Evolutionary conservation across 2,888 invertebrate genomes (phyloP).

Genomic region (Tipula confusa): DNA sequence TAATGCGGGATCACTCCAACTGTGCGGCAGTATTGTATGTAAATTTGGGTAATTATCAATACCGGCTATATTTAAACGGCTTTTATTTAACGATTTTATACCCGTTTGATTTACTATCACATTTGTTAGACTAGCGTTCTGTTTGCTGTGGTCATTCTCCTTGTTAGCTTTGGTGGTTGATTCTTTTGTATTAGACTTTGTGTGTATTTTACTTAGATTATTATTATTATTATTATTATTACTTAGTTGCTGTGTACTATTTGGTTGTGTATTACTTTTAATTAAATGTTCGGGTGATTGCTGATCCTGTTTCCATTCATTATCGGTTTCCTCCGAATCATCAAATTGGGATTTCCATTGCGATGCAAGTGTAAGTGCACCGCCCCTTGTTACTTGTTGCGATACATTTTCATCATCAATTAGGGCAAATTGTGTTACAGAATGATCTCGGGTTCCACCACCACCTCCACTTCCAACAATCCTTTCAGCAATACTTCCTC

Average conservation of each 20-base stretch:
- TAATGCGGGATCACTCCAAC: conserved; percentile 72
- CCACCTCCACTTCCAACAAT: conserved; percentile 42
- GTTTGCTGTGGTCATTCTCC: not conserved
- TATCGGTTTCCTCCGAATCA: conserved; percentile 91
- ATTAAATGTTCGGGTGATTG: conserved; percentile 51
- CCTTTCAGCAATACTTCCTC: conserved; percentile 39
- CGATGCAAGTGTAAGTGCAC: conserved; percentile 84
- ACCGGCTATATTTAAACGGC: conserved; percentile 69
- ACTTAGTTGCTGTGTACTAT: conserved; percentile 32
- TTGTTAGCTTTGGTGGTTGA: conserved; percentile 8
- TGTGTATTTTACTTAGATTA: conserved; percentile 39
- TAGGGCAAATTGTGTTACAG: conserved; percentile 83
- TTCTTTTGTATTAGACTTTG: not conserved
- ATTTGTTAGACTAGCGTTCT: not conserved
- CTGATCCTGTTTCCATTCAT: conserved; percentile 87
- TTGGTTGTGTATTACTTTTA: conserved; percentile 38
- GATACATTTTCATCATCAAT: conserved; percentile 92
- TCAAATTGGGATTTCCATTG: conserved; percentile 96
- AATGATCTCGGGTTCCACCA: conserved; percentile 67
- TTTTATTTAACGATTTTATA: conserved; percentile 47
- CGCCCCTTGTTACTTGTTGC: conserved; percentile 85
- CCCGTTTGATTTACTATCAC: not conserved
- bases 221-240: conserved; percentile 39
- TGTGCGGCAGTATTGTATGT: conserved; percentile 62
- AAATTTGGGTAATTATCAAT: conserved; percentile 73